Base-by-base conservation (phyloP, 2,888 invertebrate species). In the Zootermopsis nevadensis region DNA sequence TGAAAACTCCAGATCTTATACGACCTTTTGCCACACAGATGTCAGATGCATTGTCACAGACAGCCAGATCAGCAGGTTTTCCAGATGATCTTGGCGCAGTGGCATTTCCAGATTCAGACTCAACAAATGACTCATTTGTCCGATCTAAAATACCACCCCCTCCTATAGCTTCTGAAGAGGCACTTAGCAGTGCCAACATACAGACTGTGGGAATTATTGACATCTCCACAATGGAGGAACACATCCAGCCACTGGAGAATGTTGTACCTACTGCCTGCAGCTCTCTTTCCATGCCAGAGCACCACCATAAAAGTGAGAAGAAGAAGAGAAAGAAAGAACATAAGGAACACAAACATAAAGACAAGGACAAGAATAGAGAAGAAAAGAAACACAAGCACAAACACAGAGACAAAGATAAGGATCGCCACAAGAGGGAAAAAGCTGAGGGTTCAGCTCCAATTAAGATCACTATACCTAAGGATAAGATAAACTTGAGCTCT, bases 381-480 rank as follows among this genome's bases (percentile, higher is more conserved):
- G 93, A 93, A 84, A 93, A 93, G 31, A 86, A 86, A 35, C 80
- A 86, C 38, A 88, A 87, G 80, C 87, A 89, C 84, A 88, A 89
- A 24, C 89, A 89, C 84, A 88, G 88, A 55, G 88, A 89, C 77
- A 87, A 87, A 86, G 94, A 95, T 67, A 83, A 84, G 48, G 84
- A 84, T 35, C 69, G 82, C 8, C 67, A 80, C 53, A 84, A 84
- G 60, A 80, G 38, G 67, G 89, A 90, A 74, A 89, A 82, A 88
- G 84, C 88, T 77, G 80, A 79, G 7, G 86, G 87, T 12, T 86
- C 87, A 7, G 88, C 87, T 35, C 90, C 90, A 2, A 89, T 91
- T 22, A 93, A 92, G 88, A 92, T 93, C 81, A 93, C 92, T 74
- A 93, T 93, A 85, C 91, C 92, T 8, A 93, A 93, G 87, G 93